These are phyloP conservation scores for Flexamia atlantica DNA, from an alignment of 2,888 invertebrate species.

Conservation along the genomic window DNA sequence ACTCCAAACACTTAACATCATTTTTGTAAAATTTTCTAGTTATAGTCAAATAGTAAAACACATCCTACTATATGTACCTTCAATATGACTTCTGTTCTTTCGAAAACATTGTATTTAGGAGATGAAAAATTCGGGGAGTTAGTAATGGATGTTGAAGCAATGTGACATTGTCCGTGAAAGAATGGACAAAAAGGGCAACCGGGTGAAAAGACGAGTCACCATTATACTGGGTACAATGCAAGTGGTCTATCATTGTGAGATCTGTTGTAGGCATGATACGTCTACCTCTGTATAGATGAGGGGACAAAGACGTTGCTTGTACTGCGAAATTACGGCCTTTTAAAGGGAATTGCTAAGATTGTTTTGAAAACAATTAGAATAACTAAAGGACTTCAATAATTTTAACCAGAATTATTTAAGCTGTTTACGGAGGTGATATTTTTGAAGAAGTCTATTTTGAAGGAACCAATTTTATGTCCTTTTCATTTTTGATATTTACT, in stretches of 20 bases:
- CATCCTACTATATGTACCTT: not conserved
- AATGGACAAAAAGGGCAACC: slow-evolving; percentile 27
- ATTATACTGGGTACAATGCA: slow-evolving; percentile 24
- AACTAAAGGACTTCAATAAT: too few relatives aligned
- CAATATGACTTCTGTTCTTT: not conserved
- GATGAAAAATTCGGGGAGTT: not conserved
- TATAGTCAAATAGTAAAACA: not conserved
- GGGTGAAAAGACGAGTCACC: slow-evolving; percentile 12
- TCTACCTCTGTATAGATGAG: not conserved
- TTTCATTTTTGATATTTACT: too few relatives aligned
- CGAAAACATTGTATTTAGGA: slow-evolving; percentile 9
- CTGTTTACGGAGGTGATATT: too few relatives aligned
- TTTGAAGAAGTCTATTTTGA: too few relatives aligned
- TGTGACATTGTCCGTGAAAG: slow-evolving; percentile 40
- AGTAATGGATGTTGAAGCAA: not conserved
- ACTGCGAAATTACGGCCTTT: not conserved
- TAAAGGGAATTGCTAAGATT: too few relatives aligned
- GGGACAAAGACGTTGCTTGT: not conserved
- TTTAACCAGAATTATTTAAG: too few relatives aligned
- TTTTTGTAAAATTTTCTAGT: too few relatives aligned
- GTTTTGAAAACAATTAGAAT: too few relatives aligned
- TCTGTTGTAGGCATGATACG: not conserved
- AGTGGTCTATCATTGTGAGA: not conserved
- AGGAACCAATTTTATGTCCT: too few relatives aligned
- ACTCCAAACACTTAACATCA: too few relatives aligned